Base-by-base conservation (phyloP, 2,113 vertebrate species). In the Urocolius indicus region DNA sequence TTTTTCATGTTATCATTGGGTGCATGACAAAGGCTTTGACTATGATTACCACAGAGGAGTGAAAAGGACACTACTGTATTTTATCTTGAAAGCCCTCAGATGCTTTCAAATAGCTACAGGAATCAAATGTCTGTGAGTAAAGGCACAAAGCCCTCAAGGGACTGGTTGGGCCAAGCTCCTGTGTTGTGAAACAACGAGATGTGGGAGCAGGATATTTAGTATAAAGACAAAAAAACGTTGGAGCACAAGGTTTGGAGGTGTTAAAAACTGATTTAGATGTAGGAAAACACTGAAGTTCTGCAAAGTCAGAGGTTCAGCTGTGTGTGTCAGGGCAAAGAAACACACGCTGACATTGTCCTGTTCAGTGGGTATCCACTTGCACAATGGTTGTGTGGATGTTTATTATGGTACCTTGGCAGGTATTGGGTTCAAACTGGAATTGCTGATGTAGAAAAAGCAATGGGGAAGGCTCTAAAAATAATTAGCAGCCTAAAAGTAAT, bases 61-160 rank as follows among this genome's bases (percentile, higher is more conserved):
- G 65, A 93, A 94, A 87, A 74, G 71, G 66, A 87, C 74, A 81
- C 74, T 88, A 84, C 32, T 23, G 49, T 21, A 48, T 94, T 94
- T 94, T 20, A 93, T 92, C 95, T 92, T 93, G 85, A 93, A 94
- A 96, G 85, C 74, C 38, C 54, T 93, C 82, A 58, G 34, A 69
- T 29, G 27, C 65, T 78, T 93, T 94, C 93, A 81, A 90, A 78
- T 66, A 67, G 66, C 67, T 5, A 18, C 10, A 34, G 85, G 57
- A 89, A 89, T 93, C 69, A 81, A 94, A 93, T 5, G 63, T 61
- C 65, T 91, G 81, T 36, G 38, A 46, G 57, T 38, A 89, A 84
- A 81, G 89, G 23, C 51, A 80, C 48, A 63, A n/a, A 84, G 38
- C 66, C 88, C 71, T 89, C 67, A n/a, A 91, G 91, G 91, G n/a